phyloP scores from a whole-genome alignment of 35 echinoderm and acorn worm species.

The Ophioderma brevispina region DNA sequence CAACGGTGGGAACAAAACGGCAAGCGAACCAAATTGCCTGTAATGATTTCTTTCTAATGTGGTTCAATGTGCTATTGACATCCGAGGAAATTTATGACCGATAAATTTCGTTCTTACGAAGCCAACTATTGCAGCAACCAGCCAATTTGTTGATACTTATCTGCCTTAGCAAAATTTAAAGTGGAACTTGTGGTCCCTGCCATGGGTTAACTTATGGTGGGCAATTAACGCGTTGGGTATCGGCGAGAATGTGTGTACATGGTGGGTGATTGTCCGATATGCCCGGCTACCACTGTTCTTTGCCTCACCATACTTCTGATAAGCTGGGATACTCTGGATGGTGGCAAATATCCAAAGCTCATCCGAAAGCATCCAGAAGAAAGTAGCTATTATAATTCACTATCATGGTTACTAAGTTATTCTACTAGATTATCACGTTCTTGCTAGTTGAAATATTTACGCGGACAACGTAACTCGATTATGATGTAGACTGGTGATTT shows the following conservation, averaged over 20 bases:
- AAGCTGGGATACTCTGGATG: constrained; percentile 56
- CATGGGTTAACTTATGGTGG: constrained; percentile 3
- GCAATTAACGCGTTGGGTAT: constrained; percentile 10
- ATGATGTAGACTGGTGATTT: constrained; percentile 15
- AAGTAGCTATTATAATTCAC: not conserved
- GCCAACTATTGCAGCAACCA: constrained; percentile 22
- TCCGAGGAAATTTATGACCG: constrained; percentile 34
- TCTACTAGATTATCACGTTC: not conserved
- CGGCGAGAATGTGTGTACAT: constrained; percentile 47
- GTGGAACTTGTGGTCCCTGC: constrained; percentile 35
- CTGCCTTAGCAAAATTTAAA: constrained; percentile 35
- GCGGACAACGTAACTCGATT: not conserved
- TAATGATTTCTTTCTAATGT: not conserved
- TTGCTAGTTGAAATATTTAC: not conserved
- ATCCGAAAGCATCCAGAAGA: not conserved
- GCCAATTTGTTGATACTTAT: constrained; percentile 52
- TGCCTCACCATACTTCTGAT: constrained; percentile 33
- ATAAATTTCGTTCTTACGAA: constrained; percentile 17
- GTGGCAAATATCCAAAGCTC: constrained; percentile 39
- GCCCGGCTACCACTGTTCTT: not conserved
- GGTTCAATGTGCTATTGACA: not conserved
- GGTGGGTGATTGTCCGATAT: constrained; percentile 27
- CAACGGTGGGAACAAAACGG: too few species aligned
- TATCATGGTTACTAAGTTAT: constrained; percentile 9
- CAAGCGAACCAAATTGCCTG: too few species aligned